phyloP scores from a whole-genome alignment of 2,888 invertebrate species.

The Tetranychus piercei region DNA sequence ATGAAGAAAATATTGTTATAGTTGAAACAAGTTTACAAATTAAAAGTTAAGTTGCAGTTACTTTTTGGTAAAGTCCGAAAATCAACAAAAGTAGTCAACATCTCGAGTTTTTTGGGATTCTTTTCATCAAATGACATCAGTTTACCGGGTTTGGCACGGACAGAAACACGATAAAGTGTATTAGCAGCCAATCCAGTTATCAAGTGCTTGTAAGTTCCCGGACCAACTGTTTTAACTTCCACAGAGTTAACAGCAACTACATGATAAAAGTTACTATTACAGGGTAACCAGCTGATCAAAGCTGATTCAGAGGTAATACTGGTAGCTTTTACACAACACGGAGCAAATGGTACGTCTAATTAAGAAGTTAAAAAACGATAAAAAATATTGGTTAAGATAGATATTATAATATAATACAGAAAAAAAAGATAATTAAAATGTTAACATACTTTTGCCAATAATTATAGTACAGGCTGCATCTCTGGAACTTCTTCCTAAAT shows the following conservation, averaged over 20 bases:
- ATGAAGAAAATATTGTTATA: neutral
- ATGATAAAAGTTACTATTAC: slow-evolving; percentile 94
- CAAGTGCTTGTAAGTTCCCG: slow-evolving; percentile 73
- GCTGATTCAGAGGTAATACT: slow-evolving; percentile 80
- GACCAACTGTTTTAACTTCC: slow-evolving; percentile 80
- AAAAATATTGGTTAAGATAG: neutral
- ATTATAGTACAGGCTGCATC: slow-evolving; percentile 97
- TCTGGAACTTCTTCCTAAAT: slow-evolving; percentile 71
- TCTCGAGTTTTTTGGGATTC: slow-evolving; percentile 50
- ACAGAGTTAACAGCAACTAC: slow-evolving; percentile 94
- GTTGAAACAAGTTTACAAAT: neutral
- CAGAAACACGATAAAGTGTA: slow-evolving; percentile 86
- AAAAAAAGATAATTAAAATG: neutral
- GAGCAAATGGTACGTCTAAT: slow-evolving; percentile 74
- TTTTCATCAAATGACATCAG: slow-evolving; percentile 37
- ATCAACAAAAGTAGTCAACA: slow-evolving; percentile 60
- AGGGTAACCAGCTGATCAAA: slow-evolving; percentile 88
- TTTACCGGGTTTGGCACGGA: slow-evolving; percentile 54
- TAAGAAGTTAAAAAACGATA: neutral
- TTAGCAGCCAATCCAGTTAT: slow-evolving; percentile 83
- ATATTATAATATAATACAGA: too few species aligned
- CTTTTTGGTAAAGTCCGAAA: slow-evolving; percentile 88
- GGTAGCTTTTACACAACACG: slow-evolving; percentile 77
- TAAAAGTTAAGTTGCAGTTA: slow-evolving; percentile 24
- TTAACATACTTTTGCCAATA: slow-evolving; percentile 52